Evolutionary conservation across 2,888 invertebrate species (phyloP).

Genomic region (Nemotelus nigrinus): DNA sequence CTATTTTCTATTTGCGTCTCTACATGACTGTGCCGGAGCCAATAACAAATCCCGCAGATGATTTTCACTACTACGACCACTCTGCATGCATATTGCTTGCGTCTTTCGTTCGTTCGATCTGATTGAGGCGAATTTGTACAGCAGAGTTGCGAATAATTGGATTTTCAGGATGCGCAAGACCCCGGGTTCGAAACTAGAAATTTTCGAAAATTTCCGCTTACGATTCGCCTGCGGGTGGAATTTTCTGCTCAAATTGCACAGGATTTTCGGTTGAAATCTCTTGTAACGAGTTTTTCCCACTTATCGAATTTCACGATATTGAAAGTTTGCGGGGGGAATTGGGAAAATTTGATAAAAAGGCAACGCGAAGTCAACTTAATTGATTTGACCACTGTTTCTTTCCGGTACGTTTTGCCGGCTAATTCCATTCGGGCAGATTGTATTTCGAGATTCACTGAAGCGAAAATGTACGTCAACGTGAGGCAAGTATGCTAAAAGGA

Average conservation of each 20-base stretch:
- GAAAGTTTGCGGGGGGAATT: neutral
- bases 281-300: constrained; percentile 31
- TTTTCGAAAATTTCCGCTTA: constrained; percentile 1
- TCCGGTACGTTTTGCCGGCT: too few species aligned
- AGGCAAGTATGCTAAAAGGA: too few species aligned
- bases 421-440: too few species aligned
- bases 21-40: too few species aligned
- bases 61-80: too few species aligned
- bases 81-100: neutral
- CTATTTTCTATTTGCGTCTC: too few species aligned
- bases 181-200: neutral
- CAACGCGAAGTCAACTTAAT: too few species aligned
- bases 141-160: constrained; percentile 10
- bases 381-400: too few species aligned
- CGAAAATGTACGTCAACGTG: too few species aligned
- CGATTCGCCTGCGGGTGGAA: constrained; percentile 4
- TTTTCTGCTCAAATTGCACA: constrained; percentile 32
- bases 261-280: constrained; percentile 38
- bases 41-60: too few species aligned
- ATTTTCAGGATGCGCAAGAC: constrained; percentile 1
- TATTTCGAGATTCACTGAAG: too few species aligned
- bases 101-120: neutral
- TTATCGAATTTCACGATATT: constrained; percentile 11
- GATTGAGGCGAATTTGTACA: constrained; percentile 3
- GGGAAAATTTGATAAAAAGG: neutral